These are phyloP conservation scores for Apamea anceps DNA, from an alignment of 2,888 invertebrate species.

Conservation along the genomic window DNA sequence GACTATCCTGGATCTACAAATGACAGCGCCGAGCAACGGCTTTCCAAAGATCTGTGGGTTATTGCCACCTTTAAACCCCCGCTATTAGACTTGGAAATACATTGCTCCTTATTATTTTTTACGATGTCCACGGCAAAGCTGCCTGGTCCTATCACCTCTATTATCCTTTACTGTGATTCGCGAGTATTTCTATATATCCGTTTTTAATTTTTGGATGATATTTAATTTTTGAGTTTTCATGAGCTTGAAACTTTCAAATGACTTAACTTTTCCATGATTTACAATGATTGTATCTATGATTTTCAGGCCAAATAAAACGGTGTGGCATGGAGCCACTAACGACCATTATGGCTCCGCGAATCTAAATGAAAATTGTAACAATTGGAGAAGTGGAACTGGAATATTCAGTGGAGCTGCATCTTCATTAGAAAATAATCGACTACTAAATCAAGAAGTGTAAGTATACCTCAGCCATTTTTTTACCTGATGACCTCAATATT, in stretches of 20 bases:
- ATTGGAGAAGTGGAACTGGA: conserved; percentile 76
- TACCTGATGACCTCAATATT: neutral
- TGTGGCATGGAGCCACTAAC: conserved; percentile 81
- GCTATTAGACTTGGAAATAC: no score
- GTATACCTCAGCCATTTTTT: conserved; percentile 48
- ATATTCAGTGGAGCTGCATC: conserved; percentile 76
- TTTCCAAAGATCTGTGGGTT: neutral
- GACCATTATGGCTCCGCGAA: conserved; percentile 64
- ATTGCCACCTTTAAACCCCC: neutral
- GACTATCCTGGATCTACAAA: neutral
- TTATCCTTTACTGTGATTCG: neutral
- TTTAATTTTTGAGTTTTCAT: neutral
- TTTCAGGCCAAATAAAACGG: conserved; percentile 79
- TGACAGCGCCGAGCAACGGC: neutral
- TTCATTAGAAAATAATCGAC: conserved; percentile 69
- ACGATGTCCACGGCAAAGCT: neutral
- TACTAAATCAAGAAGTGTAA: conserved; percentile 79
- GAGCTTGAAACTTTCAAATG: neutral
- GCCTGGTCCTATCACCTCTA: neutral
- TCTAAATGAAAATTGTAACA: conserved; percentile 70
- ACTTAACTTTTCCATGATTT: neutral
- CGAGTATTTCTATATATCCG: no score
- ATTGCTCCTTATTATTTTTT: neutral
- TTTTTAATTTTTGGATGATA: neutral
- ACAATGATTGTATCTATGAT: neutral